These are phyloP conservation scores for Oryctolagus cuniculus DNA, from an alignment of 2,113 vertebrate species.

Conservation along the genomic window DNA sequence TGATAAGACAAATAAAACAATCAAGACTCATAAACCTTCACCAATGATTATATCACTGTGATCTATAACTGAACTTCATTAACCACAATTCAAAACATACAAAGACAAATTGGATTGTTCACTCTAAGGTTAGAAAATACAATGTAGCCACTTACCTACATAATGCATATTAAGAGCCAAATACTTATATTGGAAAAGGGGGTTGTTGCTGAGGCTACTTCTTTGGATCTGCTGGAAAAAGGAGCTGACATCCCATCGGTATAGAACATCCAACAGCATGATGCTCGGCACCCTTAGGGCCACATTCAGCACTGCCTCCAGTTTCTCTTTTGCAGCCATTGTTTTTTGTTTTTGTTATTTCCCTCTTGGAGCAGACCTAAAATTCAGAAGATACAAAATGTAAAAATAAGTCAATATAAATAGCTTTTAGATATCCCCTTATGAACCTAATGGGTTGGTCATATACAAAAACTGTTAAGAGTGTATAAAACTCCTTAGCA, in stretches of 20 bases:
- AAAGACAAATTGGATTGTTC: slow-evolving; percentile 8
- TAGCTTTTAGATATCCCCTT: slow-evolving; percentile 67
- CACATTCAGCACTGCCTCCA: slow-evolving; percentile 98
- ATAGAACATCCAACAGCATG: slow-evolving; percentile 98
- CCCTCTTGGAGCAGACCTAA: slow-evolving; percentile 83
- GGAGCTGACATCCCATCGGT: slow-evolving; percentile 99
- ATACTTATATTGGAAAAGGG: slow-evolving; percentile 99
- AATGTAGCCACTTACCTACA: slow-evolving; percentile 92
- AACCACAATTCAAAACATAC: background rate
- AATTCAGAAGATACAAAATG: slow-evolving; percentile 80
- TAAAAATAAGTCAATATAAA: slow-evolving; percentile 79
- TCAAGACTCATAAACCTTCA: slow-evolving; percentile 3
- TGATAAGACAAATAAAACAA: slow-evolving; percentile 13
- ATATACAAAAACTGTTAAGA: slow-evolving; percentile 71
- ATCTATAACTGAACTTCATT: background rate
- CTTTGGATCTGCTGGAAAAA: slow-evolving; percentile 99
- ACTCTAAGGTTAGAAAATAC: slow-evolving; percentile 35
- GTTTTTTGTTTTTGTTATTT: slow-evolving; percentile 72
- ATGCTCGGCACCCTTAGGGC: slow-evolving; percentile 98
- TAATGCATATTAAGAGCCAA: slow-evolving; percentile 99
- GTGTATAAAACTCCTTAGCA: slow-evolving; percentile 61
- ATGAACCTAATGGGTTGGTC: slow-evolving; percentile 56
- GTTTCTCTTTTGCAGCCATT: slow-evolving; percentile 96
- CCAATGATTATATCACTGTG: background rate
- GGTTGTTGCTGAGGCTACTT: slow-evolving; percentile 97